phyloP scores from a whole-genome alignment of 2,888 invertebrate genomes.

The Zygaena filipendulae region DNA sequence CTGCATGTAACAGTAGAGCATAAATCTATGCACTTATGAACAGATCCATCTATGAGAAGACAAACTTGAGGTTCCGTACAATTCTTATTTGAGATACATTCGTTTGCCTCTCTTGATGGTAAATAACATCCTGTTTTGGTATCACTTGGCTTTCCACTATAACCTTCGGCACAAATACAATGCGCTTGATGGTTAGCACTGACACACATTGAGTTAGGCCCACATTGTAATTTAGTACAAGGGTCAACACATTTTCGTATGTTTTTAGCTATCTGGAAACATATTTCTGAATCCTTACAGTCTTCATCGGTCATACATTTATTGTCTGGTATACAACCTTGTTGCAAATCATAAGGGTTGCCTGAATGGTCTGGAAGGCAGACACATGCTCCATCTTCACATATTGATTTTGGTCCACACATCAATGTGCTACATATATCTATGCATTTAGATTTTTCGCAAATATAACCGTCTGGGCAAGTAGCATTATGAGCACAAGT shows the following conservation, averaged over 20 bases:
- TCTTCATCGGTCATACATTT: constrained; percentile 85
- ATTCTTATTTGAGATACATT: constrained; percentile 76
- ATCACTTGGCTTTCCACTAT: constrained; percentile 84
- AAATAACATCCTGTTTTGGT: constrained; percentile 82
- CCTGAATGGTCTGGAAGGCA: constrained; percentile 84
- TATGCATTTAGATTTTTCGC: constrained; percentile 78
- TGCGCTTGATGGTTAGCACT: constrained; percentile 86
- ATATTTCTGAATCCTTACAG: constrained; percentile 86
- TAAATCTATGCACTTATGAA: constrained; percentile 78
- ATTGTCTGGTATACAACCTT: constrained; percentile 78
- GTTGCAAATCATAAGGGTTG: constrained; percentile 74
- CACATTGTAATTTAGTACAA: constrained; percentile 88
- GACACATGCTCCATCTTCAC: constrained; percentile 81
- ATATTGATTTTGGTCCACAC: constrained; percentile 86
- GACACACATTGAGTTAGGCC: constrained; percentile 89
- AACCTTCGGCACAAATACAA: constrained; percentile 87
- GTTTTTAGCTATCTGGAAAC: constrained; percentile 85
- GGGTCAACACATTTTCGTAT: constrained; percentile 86
- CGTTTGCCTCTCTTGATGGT: constrained; percentile 68
- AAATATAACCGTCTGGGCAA: constrained; percentile 82
- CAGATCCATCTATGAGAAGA: constrained; percentile 69
- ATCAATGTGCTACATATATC: constrained; percentile 79
- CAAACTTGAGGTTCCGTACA: constrained; percentile 80
- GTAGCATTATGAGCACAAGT: constrained; percentile 76
- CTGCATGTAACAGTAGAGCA: constrained; percentile 86